phyloP scores from a whole-genome alignment of 2,113 vertebrate genomes.

The Chaenogobius annularis region DNA sequence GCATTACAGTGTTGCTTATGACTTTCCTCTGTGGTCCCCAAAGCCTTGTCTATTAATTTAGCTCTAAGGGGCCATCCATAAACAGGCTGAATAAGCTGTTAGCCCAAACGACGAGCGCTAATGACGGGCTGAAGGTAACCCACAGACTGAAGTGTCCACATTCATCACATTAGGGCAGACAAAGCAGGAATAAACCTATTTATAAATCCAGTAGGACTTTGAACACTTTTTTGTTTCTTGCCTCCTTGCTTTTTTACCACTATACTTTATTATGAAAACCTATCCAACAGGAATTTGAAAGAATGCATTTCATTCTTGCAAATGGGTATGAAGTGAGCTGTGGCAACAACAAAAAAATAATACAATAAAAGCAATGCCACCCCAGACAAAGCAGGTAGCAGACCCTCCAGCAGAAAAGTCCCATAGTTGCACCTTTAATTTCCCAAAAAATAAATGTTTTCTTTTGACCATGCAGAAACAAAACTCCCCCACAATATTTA shows the following conservation, averaged over 20 bases:
- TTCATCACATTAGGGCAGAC: constrained; percentile 37
- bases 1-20: constrained; percentile 73
- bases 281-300: too few species aligned
- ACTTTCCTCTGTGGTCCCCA: constrained; percentile 69
- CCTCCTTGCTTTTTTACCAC: too few species aligned
- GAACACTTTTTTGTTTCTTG: too few species aligned
- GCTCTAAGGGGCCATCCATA: constrained; percentile 75
- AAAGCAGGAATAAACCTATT: constrained; percentile 1
- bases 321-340: too few species aligned
- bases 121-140: constrained; percentile 70
- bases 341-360: too few species aligned
- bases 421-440: not conserved
- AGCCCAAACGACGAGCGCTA: constrained; percentile 69
- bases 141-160: constrained; percentile 44
- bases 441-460: not conserved
- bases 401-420: not conserved
- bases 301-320: too few species aligned
- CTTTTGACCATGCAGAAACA: not conserved
- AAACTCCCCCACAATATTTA: not conserved
- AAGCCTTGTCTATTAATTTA: constrained; percentile 78
- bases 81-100: constrained; percentile 76
- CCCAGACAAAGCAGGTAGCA: too few species aligned
- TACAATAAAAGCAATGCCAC: too few species aligned
- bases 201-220: not conserved
- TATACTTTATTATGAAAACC: too few species aligned